A percentile compares a stretch with the other conserved stretches of the same genome.
phyloP scores from a whole-genome alignment of 2,797 vertebrate genomes.

The Ptychobarbus kaznakovi region DNA sequence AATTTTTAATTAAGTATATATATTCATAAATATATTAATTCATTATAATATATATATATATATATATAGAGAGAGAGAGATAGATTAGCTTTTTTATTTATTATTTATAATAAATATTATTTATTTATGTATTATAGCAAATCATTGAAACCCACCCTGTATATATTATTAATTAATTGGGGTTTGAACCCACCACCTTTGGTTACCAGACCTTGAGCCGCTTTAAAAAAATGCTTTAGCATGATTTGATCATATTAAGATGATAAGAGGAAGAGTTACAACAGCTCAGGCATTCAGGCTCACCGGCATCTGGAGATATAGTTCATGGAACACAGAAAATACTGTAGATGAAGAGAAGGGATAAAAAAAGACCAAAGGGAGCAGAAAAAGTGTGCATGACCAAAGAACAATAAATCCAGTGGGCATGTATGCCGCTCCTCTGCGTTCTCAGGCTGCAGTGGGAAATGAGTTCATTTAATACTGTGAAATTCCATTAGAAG shows the following conservation, averaged over 20 bases:
- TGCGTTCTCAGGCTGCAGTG: conserved; percentile 48
- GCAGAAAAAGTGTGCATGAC: conserved; percentile 17
- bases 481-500: conserved; percentile 62
- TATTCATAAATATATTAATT: too few species aligned
- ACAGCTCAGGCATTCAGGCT: background rate
- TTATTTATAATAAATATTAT: too few species aligned
- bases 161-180: background rate
- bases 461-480: conserved; percentile 60
- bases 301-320: background rate
- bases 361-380: conserved; percentile 22
- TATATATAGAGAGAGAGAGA: too few species aligned
- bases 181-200: background rate
- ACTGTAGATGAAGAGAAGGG: conserved; percentile 17
- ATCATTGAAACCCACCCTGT: background rate
- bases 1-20: too few species aligned
- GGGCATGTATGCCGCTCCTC: conserved; percentile 38
- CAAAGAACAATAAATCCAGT: conserved; percentile 44
- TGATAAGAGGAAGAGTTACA: background rate
- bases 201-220: background rate
- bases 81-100: too few species aligned
- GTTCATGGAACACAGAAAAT: background rate
- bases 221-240: background rate
- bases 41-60: too few species aligned
- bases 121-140: too few species aligned
- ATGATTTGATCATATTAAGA: background rate